These are phyloP conservation scores for Melipona bicolor DNA, from an alignment of 2,888 invertebrate species.

Conservation along the genomic window DNA sequence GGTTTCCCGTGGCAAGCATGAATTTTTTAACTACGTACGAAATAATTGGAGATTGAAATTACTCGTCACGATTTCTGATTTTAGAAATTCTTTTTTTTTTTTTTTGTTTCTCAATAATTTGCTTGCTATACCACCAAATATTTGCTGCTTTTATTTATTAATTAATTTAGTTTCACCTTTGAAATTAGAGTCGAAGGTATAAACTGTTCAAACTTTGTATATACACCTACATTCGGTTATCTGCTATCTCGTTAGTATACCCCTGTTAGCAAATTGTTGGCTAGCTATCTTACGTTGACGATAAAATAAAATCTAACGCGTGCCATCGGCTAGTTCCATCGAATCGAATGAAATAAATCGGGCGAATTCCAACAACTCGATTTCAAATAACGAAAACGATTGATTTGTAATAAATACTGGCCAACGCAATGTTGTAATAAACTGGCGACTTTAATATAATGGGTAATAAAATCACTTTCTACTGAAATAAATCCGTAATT, in stretches of 20 bases:
- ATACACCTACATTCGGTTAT: not conserved
- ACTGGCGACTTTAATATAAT: not conserved
- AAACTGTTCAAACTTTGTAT: not conserved
- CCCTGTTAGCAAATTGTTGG: not conserved
- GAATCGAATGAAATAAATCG: not conserved
- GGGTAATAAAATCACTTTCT: no score
- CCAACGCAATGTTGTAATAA: not conserved
- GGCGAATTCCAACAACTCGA: not conserved
- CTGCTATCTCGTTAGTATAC: not conserved
- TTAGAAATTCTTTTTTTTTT: not conserved
- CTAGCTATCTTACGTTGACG: not conserved
- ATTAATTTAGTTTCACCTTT: not conserved
- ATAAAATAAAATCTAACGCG: constrained; percentile 1
- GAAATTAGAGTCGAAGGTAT: not conserved
- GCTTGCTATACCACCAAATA: not conserved
- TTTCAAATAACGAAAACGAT: not conserved
- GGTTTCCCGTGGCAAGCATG: not conserved
- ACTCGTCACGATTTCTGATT: not conserved
- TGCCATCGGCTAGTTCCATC: not conserved
- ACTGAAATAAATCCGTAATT: no score
- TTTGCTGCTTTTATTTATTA: not conserved
- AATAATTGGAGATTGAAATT: not conserved
- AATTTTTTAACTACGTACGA: not conserved
- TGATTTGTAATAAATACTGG: not conserved
- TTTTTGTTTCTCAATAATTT: not conserved